phyloP scores from a whole-genome alignment of 2,113 vertebrate genomes.

The Ondatra zibethicus region DNA sequence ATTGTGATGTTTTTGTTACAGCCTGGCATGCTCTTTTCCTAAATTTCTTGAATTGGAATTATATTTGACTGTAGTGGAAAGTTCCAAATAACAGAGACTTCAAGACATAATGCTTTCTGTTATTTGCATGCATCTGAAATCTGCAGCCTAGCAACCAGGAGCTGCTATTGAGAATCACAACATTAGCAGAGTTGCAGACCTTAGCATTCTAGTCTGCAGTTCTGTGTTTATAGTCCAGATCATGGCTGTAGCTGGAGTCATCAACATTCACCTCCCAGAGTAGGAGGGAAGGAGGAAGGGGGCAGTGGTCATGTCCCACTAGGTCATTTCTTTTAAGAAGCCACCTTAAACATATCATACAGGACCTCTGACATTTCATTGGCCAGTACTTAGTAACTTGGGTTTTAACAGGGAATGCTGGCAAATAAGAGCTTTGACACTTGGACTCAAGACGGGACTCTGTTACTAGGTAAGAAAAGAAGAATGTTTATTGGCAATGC shows the following conservation, averaged over 20 bases:
- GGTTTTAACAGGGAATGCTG: neutral
- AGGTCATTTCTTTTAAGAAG: neutral
- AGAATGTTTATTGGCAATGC: slow-evolving; percentile 25
- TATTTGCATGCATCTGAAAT: neutral
- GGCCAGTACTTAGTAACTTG: neutral
- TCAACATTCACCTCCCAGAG: neutral
- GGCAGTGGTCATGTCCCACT: neutral
- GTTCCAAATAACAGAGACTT: neutral
- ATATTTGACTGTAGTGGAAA: neutral
- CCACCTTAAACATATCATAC: neutral
- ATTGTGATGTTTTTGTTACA: neutral
- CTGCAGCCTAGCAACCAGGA: neutral
- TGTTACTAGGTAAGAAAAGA: neutral
- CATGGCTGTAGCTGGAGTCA: neutral
- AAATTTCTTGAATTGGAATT: neutral
- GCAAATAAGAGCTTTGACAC: neutral
- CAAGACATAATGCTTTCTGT: neutral
- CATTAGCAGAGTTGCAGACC: neutral
- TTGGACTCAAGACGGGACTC: neutral
- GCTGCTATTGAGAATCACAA: neutral
- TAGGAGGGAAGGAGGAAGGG: neutral
- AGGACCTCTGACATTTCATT: neutral
- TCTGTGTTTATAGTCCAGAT: neutral
- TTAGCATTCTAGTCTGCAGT: neutral
- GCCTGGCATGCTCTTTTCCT: neutral